A percentile compares a stretch with the other conserved stretches of the same genome.
phyloP scores from a whole-genome alignment of 35 echinoderm and acorn worm genomes.

The Lytechinus pictus region DNA sequence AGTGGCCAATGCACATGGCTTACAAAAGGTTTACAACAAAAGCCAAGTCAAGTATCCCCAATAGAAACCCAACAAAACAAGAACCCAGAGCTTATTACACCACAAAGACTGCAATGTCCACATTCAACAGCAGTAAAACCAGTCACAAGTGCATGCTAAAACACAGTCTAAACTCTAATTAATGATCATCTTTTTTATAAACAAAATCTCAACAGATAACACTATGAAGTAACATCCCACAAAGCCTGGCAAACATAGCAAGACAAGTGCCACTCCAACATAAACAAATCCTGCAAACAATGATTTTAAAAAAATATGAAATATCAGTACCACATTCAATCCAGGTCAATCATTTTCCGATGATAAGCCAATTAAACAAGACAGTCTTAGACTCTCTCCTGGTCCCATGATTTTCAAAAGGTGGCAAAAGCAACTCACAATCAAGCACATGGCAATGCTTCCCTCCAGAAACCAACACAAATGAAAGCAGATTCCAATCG shows the following conservation, averaged over 20 bases:
- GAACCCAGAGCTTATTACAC: too few relatives aligned
- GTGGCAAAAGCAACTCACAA: background rate
- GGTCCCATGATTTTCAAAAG: background rate
- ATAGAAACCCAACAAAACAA: too few relatives aligned
- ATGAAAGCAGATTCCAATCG: background rate
- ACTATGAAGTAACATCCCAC: background rate
- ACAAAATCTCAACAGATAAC: background rate
- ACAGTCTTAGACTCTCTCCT: too few relatives aligned
- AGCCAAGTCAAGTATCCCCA: too few relatives aligned
- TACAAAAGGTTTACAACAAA: too few relatives aligned
- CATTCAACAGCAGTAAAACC: background rate
- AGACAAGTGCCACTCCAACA: background rate
- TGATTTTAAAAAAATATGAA: background rate
- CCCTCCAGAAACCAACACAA: background rate
- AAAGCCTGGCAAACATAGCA: background rate
- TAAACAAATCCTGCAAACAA: background rate
- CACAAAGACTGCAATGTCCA: background rate
- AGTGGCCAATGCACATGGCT: too few relatives aligned
- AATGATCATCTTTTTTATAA: background rate
- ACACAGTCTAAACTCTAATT: background rate
- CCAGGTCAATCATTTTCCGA: background rate
- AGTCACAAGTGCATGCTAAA: background rate
- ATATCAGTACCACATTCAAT: background rate
- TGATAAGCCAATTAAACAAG: background rate
- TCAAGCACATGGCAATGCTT: background rate